Conservation (phyloP, 2,113 vertebrate species). For the Syngnathoides biaculeatus region DNA sequence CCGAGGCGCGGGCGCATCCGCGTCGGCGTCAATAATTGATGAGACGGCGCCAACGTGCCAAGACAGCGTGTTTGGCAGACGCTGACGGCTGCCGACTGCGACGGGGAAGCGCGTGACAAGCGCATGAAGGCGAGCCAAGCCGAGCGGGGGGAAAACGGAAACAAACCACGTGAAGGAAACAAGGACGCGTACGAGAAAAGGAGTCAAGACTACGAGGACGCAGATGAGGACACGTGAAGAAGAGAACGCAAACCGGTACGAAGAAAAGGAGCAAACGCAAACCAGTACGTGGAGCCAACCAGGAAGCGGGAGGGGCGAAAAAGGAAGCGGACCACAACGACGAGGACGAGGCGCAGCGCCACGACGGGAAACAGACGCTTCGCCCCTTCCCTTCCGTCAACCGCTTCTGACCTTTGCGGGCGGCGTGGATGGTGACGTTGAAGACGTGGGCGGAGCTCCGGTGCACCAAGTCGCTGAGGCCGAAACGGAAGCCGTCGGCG, state of each 20-base stretch:
- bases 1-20: conserved; percentile 14
- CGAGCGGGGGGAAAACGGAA: background rate
- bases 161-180: background rate
- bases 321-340: no score
- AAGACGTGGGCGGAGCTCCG: conserved; percentile 56
- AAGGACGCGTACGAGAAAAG: no score
- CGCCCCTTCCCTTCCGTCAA: background rate
- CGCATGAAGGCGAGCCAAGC: background rate
- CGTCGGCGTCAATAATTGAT: conserved; percentile 61
- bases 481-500: conserved; percentile 71
- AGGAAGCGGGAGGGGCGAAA: no score
- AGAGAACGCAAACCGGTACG: no score
- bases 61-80: background rate
- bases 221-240: no score
- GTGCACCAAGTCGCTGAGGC: conserved; percentile 66
- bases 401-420: conserved; percentile 61
- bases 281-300: no score
- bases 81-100: background rate
- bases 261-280: no score
- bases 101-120: no score
- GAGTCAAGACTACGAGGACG: no score
- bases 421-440: conserved; percentile 53
- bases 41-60: conserved; percentile 17
- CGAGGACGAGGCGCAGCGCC: no score
- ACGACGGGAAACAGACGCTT: no score